phyloP scores from a whole-genome alignment of 1,140 invertebrate species.

The Drosophila ironensis region DNA sequence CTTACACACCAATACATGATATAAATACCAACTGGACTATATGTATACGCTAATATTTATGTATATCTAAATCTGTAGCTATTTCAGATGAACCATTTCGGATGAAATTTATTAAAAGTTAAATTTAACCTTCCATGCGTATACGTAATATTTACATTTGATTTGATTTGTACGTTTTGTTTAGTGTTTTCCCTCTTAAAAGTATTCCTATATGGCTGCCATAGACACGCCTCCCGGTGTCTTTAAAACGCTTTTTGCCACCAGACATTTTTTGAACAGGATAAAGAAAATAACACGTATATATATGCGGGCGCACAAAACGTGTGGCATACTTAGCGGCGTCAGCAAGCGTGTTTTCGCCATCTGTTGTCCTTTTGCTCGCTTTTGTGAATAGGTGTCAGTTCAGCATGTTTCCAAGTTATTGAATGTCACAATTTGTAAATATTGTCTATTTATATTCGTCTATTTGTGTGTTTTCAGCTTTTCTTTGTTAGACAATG shows the following conservation, averaged over 20 bases:
- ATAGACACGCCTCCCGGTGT: slow-evolving; percentile 46
- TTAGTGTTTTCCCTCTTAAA: not conserved
- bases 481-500: slow-evolving; percentile 20
- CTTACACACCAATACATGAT: too few relatives aligned
- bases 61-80: too few relatives aligned
- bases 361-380: slow-evolving; percentile 40
- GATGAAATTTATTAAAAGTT: too few relatives aligned
- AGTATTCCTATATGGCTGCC: slow-evolving; percentile 32
- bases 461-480: slow-evolving; percentile 36
- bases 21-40: too few relatives aligned
- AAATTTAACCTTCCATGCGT: too few relatives aligned
- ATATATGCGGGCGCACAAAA: slow-evolving; percentile 50
- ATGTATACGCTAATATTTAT: too few relatives aligned
- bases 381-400: slow-evolving; percentile 21
- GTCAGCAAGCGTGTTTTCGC: slow-evolving; percentile 45
- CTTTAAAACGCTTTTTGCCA: slow-evolving; percentile 36
- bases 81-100: too few relatives aligned
- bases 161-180: not conserved
- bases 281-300: slow-evolving; percentile 50
- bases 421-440: slow-evolving; percentile 44
- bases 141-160: too few relatives aligned
- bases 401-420: slow-evolving; percentile 23
- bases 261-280: slow-evolving; percentile 27
- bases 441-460: slow-evolving; percentile 43
- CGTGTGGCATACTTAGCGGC: slow-evolving; percentile 44